Evolutionary conservation across 2,888 invertebrate species (phyloP), one percentile per base, ranked within the genome.

Genomic region (Arge pagana): DNA sequence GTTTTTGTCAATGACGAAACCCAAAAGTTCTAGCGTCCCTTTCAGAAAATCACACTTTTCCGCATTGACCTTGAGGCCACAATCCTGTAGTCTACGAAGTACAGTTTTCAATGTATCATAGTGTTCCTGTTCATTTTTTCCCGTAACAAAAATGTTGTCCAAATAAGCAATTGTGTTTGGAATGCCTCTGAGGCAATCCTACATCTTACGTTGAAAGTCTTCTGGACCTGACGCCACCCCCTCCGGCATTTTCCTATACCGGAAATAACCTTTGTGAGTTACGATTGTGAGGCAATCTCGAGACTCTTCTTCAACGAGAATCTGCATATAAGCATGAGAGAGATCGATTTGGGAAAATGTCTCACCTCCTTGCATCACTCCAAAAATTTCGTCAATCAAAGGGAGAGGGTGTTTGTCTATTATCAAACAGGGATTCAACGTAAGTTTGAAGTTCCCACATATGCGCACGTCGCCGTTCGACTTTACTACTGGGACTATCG

Each of bases 401-500:
- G 64, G 65, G 24, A 67, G 50, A 1, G 65, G 66, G 42, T 67
- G 59, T 50, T 64, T 59, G 49, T 65, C 62, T 1, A 65, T 52
- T 7, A 58, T 26, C 23, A 65, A 43, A 6, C 41, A 35, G 15
- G 61, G 62, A 53, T 66, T 68, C 10, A 66, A 39, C 1, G 66
- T 66, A 7, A 64, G 43, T 65, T 60, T 64, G 36, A 61, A 64
- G 42, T 64, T 56, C 7, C 59, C 60, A 36, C 61, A 63, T 24
- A 63, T 36, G 30, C 66, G 52, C 4, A 70, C 59, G 16, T 51
- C 39, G 4, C 57, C 59, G 30, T 62, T 56, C 33, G 55, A 54
- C 53, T 68, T 67, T 6, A 53, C 28, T 15, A 70, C 65, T 5
- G 63, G 61, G 2, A 68, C 67, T 31, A 68, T 60, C 4, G 70